phyloP scores from a whole-genome alignment of 1,140 invertebrate genomes.

The Tribolium madens region DNA sequence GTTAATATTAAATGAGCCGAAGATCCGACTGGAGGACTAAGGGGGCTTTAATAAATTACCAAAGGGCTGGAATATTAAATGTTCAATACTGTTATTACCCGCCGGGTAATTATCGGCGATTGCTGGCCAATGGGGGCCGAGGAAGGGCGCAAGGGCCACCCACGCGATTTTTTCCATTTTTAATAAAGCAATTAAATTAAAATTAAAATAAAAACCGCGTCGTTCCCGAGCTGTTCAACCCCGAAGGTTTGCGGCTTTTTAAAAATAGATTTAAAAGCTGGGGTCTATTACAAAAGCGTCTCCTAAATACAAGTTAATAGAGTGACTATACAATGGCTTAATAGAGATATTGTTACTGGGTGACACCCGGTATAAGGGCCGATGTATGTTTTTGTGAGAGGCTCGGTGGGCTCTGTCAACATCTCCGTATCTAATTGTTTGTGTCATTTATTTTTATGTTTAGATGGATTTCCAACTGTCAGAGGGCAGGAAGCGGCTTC shows the following conservation, averaged over 20 bases:
- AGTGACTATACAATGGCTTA: constrained; percentile 56
- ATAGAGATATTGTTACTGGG: constrained; percentile 59
- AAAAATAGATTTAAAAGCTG: constrained; percentile 36
- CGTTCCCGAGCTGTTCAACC: background rate
- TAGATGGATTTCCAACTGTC: constrained; percentile 16
- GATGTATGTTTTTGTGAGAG: constrained; percentile 3
- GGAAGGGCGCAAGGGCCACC: no score
- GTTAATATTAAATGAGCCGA: background rate
- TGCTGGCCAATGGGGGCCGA: no score
- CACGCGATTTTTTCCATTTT: no score
- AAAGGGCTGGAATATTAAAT: constrained; percentile 36
- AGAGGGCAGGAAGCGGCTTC: background rate
- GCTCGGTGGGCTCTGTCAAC: constrained; percentile 26
- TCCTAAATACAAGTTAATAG: constrained; percentile 61
- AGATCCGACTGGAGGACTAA: constrained; percentile 3
- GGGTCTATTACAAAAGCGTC: constrained; percentile 44
- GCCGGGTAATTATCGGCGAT: no score
- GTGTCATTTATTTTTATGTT: constrained; percentile 42
- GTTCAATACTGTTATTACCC: constrained; percentile 42
- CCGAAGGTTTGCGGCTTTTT: constrained; percentile 5
- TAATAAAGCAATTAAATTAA: background rate
- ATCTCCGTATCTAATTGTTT: constrained; percentile 41
- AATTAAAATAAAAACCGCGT: background rate
- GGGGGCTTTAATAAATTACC: constrained; percentile 12
- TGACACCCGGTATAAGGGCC: constrained; percentile 57